These are phyloP conservation scores for Leucophenga varia DNA, from an alignment of 1,140 invertebrate species.

Conservation along the genomic window DNA sequence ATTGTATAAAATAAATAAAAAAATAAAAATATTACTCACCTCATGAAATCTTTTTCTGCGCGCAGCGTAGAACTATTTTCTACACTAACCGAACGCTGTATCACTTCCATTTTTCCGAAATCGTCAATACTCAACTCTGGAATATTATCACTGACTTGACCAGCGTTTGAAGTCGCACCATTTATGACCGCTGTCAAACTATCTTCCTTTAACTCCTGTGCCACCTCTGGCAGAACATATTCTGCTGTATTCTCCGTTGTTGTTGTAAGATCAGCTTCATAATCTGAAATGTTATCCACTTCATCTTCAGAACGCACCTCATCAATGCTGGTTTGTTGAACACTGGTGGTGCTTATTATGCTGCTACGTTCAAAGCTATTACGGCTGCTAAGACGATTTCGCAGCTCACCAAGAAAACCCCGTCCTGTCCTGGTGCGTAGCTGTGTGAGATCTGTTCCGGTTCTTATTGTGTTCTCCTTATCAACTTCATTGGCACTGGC, in stretches of 20 bases:
- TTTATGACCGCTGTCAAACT: background rate
- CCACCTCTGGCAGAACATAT: slow-evolving; percentile 1
- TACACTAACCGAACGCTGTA: slow-evolving; percentile 36
- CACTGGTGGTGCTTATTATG: slow-evolving; percentile 18
- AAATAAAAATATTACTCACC: slow-evolving; percentile 24
- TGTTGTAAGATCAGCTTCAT: slow-evolving; percentile 26
- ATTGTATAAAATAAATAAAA: slow-evolving; percentile 12
- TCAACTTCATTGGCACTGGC: slow-evolving; percentile 24
- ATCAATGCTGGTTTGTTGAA: slow-evolving; percentile 30
- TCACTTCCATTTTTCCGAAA: slow-evolving; percentile 18
- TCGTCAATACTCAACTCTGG: background rate
- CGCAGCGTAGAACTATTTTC: slow-evolving; percentile 9
- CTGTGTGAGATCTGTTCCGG: slow-evolving; percentile 16
- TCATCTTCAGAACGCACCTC: slow-evolving; percentile 52
- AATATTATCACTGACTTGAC: background rate
- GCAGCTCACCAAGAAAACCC: background rate
- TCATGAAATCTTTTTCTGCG: slow-evolving; percentile 39
- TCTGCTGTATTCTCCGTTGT: background rate
- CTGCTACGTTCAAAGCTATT: slow-evolving; percentile 5
- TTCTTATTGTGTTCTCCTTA: background rate
- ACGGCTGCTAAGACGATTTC: too few species aligned
- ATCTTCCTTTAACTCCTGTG: slow-evolving; percentile 2
- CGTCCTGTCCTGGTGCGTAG: too few species aligned
- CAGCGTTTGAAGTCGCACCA: background rate
- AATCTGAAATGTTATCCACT: slow-evolving; percentile 46